A percentile compares a stretch with the other conserved stretches of the same genome.
These are phyloP conservation scores for Volucella zonaria DNA, from an alignment of 2,888 invertebrate genomes.

Conservation along the genomic window DNA sequence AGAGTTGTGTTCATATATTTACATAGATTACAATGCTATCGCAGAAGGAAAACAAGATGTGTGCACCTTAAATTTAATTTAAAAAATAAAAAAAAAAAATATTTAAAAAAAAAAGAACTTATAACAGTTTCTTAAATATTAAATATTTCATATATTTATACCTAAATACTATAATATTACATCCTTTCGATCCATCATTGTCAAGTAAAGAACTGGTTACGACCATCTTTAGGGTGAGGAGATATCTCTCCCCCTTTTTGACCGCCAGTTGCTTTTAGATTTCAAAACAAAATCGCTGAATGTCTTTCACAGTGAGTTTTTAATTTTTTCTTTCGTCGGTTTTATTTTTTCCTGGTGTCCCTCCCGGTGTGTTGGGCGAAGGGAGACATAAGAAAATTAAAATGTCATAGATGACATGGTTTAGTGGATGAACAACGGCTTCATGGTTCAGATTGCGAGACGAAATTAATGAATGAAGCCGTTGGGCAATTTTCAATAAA, in stretches of 20 bases:
- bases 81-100: conserved; percentile 34
- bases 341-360: conserved; percentile 12
- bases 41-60: conserved; percentile 9
- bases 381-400: conserved; percentile 55
- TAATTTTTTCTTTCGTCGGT: not conserved
- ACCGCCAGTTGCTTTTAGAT: conserved; percentile 24
- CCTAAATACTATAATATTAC: conserved; percentile 61
- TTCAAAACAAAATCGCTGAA: conserved; percentile 38
- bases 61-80: conserved; percentile 27
- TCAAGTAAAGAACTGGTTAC: conserved; percentile 51
- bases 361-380: conserved; percentile 3
- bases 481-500: conserved; percentile 75
- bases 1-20: conserved; percentile 3
- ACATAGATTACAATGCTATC: conserved; percentile 48
- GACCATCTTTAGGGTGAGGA: conserved; percentile 28
- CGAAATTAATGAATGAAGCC: conserved; percentile 70
- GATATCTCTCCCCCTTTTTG: conserved; percentile 13
- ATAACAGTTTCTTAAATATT: conserved; percentile 44
- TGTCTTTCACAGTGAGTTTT: conserved; percentile 52
- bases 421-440: conserved; percentile 50
- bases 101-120: conserved; percentile 31
- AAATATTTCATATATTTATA: conserved; percentile 38
- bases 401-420: conserved; percentile 54
- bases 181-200: conserved; percentile 69
- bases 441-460: conserved; percentile 41